These are phyloP conservation scores for Schizotus pectinicornis DNA, from an alignment of 2,888 invertebrate genomes.

Conservation along the genomic window DNA sequence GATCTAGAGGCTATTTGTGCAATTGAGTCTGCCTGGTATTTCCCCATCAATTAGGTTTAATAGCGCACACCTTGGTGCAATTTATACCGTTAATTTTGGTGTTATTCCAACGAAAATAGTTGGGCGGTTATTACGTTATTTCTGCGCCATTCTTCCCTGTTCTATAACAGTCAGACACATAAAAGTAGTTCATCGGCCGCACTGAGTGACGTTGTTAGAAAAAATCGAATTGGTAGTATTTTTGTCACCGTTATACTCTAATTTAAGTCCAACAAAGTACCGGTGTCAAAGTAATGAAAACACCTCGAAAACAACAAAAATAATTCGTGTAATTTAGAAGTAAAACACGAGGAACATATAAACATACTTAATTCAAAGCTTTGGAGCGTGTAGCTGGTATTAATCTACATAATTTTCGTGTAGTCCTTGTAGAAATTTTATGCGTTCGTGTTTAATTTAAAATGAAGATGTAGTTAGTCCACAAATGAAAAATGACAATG, in stretches of 20 bases:
- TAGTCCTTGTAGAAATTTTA: conserved; percentile 39
- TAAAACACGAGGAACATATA: conserved; percentile 39
- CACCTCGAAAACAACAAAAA: conserved; percentile 37
- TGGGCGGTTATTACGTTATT: background rate
- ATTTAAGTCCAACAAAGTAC: background rate
- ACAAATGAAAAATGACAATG: conserved; percentile 44
- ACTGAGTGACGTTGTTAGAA: background rate
- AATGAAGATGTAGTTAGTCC: conserved; percentile 39
- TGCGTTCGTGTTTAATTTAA: conserved; percentile 44
- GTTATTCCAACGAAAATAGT: conserved; percentile 4
- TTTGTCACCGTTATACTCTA: background rate
- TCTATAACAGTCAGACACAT: too few species aligned
- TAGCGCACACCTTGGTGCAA: conserved; percentile 26
- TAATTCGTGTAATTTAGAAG: conserved; percentile 37
- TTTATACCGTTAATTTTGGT: conserved; percentile 20
- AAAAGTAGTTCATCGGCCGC: background rate
- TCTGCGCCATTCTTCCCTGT: background rate
- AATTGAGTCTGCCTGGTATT: conserved; percentile 6
- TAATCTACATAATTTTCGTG: conserved; percentile 41
- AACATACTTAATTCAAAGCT: conserved; percentile 44
- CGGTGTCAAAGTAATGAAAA: conserved; percentile 34
- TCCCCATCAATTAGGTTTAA: conserved; percentile 20
- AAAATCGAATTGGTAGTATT: background rate
- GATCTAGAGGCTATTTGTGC: background rate
- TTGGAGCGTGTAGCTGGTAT: conserved; percentile 29